These are phyloP conservation scores for Cephalophus harveyi DNA, from an alignment of 2,113 vertebrate genomes.

Conservation along the genomic window DNA sequence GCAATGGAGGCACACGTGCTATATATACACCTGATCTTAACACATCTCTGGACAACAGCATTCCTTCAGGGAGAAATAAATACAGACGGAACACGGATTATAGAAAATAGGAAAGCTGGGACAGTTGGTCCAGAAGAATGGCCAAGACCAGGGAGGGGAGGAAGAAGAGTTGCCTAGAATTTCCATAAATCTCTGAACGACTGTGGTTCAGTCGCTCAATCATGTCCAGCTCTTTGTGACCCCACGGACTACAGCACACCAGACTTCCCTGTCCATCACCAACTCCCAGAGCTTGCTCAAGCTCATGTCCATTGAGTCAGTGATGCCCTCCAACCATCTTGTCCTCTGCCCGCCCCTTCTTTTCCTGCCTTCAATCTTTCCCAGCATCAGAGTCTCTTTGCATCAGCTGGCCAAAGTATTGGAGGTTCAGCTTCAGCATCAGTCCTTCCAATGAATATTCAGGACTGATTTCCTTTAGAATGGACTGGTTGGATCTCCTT, in stretches of 20 bases:
- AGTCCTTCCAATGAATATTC: not conserved
- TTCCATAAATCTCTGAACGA: not conserved
- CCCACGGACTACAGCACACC: not conserved
- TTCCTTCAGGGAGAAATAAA: not conserved
- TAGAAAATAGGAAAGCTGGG: not conserved
- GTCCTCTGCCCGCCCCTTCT: not conserved
- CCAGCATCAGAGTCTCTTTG: not conserved
- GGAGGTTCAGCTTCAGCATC: not conserved
- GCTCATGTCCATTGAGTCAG: not conserved
- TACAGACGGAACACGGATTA: fast-evolving
- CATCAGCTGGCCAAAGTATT: not conserved
- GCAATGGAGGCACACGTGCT: fast-evolving
- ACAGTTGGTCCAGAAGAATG: not conserved
- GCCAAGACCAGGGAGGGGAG: not conserved
- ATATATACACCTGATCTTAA: fast-evolving
- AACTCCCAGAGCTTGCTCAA: not conserved
- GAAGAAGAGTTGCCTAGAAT: not conserved
- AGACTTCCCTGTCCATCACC: not conserved
- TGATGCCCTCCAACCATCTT: not conserved
- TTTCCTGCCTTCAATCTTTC: not conserved
- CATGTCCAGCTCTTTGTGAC: not conserved
- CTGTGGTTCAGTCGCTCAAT: not conserved
- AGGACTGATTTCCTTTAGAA: not conserved
- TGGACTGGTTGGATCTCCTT: not conserved
- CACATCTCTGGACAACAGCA: not conserved